A percentile compares a stretch with the other conserved stretches of the same genome.
These are phyloP conservation scores for Amphimallon solstitiale DNA, from an alignment of 2,888 invertebrate species.

Conservation along the genomic window DNA sequence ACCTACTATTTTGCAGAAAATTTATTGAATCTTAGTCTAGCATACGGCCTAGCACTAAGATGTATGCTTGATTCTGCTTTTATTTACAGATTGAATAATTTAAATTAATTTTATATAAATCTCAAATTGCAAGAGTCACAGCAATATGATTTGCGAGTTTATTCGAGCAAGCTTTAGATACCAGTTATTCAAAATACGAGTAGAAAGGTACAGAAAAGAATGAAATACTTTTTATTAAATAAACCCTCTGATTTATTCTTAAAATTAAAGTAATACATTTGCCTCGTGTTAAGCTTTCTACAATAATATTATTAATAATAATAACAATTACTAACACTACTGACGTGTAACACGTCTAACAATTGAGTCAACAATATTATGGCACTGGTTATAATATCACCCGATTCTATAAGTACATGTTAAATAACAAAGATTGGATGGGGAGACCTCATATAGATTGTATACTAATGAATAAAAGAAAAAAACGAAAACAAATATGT, in stretches of 20 bases:
- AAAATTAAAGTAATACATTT: slow-evolving; percentile 61
- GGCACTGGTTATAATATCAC: slow-evolving; percentile 66
- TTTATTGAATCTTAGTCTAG: no score
- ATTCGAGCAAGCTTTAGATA: no score
- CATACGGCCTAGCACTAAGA: no score
- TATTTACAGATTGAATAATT: no score
- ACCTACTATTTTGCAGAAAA: no score
- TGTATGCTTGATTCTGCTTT: no score
- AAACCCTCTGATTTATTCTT: slow-evolving; percentile 65
- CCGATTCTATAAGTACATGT: slow-evolving; percentile 64
- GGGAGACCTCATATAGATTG: slow-evolving; percentile 3
- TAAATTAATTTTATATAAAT: no score
- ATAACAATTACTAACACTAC: slow-evolving; percentile 62
- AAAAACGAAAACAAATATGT: background rate
- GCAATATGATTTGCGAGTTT: no score
- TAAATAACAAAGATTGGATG: slow-evolving; percentile 61
- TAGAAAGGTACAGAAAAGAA: background rate
- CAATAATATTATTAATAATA: slow-evolving; percentile 53
- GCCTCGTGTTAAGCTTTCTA: slow-evolving; percentile 61
- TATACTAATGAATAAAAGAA: slow-evolving; percentile 4
- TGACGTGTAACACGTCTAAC: slow-evolving; percentile 62
- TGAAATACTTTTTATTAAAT: slow-evolving; percentile 54
- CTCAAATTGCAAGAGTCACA: no score
- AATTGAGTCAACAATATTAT: slow-evolving; percentile 65
- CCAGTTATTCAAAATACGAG: no score